Base-by-base conservation (phyloP, 2,888 invertebrate species). In the Amblyteles armatorius region DNA sequence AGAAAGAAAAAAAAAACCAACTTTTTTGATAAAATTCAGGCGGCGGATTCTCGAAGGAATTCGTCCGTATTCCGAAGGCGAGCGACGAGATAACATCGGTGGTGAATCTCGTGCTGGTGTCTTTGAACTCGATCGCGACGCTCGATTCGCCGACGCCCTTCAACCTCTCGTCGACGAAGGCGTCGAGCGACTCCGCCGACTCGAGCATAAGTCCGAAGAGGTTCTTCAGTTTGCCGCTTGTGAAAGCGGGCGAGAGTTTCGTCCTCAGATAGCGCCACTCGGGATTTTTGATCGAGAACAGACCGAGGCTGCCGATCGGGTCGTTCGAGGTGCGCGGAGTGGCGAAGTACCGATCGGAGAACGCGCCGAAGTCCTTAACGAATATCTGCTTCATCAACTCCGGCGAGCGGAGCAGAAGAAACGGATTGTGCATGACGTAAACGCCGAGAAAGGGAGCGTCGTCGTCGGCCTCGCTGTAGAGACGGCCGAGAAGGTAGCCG, bases 211-310 rank as follows among this genome's bases (percentile, higher is more conserved):
- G 89, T 1, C 91, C 88, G 73, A 94, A 94, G 92, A 95, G 94
- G 63, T 88, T 92, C 88, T 95, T 95, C 48, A 95, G 90, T 89
- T 95, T 96, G 29, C 95, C 95, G 0, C 94, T 94, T 0, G 95
- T 94, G 88, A 95, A 96, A 0, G 94, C 94, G 0, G 95, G 95
- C 0, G 95, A 94, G 68, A 95, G 82, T 88, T 95, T 95, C 0
- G 92, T 88, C 52, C 95, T 91, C 22, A 94, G 88, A 50, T 89
- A 89, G 87, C 93, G 94, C 95, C 95, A 95, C 36, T 94, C 92
- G 0, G 94, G 94, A 83, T 94, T 94, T 74, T 93, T 91, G 63
- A 94, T 89, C 0, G 93, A 90, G 87, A 95, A 92, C 26, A 95
- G 87, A 82, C 92, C 91, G n/a, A 91, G 88, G 4, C 90, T 90